phyloP scores from a whole-genome alignment of 2,797 vertebrate genomes.

The Aselliscus stoliczkanus region DNA sequence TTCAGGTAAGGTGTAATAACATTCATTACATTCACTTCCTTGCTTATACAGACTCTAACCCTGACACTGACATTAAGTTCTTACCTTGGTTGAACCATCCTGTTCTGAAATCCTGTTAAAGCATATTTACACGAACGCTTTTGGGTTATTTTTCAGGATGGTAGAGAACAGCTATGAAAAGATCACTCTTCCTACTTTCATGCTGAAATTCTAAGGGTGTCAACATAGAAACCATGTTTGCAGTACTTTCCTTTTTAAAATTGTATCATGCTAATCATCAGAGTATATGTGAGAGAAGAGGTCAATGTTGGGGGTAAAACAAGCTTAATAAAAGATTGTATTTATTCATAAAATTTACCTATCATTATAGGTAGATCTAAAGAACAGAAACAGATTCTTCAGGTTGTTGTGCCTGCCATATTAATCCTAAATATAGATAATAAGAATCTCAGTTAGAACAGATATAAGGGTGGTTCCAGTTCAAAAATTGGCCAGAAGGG shows the following conservation, averaged over 20 bases:
- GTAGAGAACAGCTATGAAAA: background rate
- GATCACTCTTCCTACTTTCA: background rate
- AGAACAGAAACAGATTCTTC: background rate
- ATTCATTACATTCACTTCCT: background rate
- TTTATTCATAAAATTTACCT: background rate
- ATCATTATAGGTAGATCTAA: background rate
- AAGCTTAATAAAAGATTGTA: background rate
- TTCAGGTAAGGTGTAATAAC: background rate
- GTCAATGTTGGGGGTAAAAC: background rate
- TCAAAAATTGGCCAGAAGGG: background rate
- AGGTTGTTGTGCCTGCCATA: background rate
- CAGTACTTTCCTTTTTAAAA: background rate
- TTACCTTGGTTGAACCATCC: background rate
- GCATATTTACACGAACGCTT: background rate
- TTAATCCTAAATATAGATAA: background rate
- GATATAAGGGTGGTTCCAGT: background rate
- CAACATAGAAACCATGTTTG: background rate
- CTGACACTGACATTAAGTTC: background rate
- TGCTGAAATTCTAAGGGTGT: background rate
- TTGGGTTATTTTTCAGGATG: background rate
- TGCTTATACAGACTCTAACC: background rate
- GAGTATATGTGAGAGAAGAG: background rate
- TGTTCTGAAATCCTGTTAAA: background rate
- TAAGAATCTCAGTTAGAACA: background rate
- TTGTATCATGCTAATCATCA: background rate